Percentiles rank a stretch among this genome's conserved stretches.
Conservation (phyloP, 1,140 invertebrate species). For the Diplogasteroides magnus region DNA sequence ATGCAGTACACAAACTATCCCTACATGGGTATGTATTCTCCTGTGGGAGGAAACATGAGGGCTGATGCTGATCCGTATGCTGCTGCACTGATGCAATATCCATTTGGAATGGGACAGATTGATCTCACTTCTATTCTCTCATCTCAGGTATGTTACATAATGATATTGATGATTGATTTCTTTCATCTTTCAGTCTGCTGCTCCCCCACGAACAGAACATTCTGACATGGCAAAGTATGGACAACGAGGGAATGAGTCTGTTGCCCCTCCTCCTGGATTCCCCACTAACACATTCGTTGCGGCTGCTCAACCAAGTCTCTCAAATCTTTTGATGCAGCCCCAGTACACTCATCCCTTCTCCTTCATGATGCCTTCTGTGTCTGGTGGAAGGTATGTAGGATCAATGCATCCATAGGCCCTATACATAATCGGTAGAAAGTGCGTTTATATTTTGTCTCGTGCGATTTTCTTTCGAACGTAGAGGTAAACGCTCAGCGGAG, state of each 20-base stretch:
- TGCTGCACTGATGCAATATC: neutral
- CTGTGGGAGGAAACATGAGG: neutral
- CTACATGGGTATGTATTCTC: neutral
- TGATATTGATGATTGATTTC: too few relatives aligned
- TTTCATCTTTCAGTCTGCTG: neutral
- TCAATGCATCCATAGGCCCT: too few relatives aligned
- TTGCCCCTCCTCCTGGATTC: neutral
- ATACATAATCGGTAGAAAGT: too few relatives aligned
- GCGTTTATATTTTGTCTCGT: too few relatives aligned
- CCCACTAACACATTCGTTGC: neutral
- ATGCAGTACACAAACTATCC: neutral
- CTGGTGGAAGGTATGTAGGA: too few relatives aligned
- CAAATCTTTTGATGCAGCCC: neutral
- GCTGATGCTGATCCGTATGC: neutral
- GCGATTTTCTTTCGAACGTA: too few relatives aligned
- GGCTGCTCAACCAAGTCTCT: neutral
- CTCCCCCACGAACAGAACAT: neutral
- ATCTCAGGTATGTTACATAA: too few relatives aligned
- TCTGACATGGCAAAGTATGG: neutral
- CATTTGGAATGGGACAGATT: neutral
- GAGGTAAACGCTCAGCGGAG: too few relatives aligned
- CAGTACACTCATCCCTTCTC: neutral
- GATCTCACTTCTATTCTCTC: neutral
- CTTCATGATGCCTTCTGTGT: slow-evolving; percentile 1
- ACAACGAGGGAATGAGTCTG: neutral